Evolutionary conservation across 2,113 vertebrate species (phyloP), one percentile per base, ranked within the genome.

Genomic region (Petrocephalus zakoni): DNA sequence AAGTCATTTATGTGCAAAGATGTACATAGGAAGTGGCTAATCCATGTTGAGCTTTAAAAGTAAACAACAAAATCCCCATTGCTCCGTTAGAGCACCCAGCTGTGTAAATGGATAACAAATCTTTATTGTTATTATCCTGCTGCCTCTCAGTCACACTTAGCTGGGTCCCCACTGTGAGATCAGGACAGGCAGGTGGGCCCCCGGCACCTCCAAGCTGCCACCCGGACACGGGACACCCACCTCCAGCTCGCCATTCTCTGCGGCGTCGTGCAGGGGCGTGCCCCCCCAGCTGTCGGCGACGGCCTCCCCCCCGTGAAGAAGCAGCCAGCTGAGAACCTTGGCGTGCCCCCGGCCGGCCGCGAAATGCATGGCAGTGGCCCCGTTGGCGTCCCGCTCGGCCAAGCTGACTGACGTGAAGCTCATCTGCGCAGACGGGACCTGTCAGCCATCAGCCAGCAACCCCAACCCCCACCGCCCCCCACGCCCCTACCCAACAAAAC

Each of bases 281-380:
- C 98, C 97, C 0, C 97, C 97, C 97, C 97, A 99, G 93, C 92
- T 88, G 61, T 99, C 98, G 0, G 93, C 94, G 8, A 95, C 92
- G 34, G 99, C 98, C 93, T 99, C 98, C n/a, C 97, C 98, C 0
- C 98, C 97, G 2, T 99, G 98, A 90, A 99, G 95, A 90, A 99
- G 96, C 88, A 99, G 95, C 98, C 98, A 99, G 95, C 97, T 98
- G 88, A 99, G 97, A 88, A 99, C 97, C 93, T 99, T 99, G 91
- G 98, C 93, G 0, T 99, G 98, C 84, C 98, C 98, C 0, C 97
- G 96, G 90, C 98, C 98, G 90, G 98, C 97, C 0, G 98, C 97
- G 0, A 99, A 99, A 92, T 99, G 98, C 98, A 99, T 98, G 91
- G 97, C 97, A 0, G 97, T 99, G 93, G 98, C 98, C 29, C 97